A percentile compares a stretch with the other conserved stretches of the same genome.
Evolutionary conservation across 2,888 invertebrate genomes (phyloP).

Genomic region (Drosophila leonis): DNA sequence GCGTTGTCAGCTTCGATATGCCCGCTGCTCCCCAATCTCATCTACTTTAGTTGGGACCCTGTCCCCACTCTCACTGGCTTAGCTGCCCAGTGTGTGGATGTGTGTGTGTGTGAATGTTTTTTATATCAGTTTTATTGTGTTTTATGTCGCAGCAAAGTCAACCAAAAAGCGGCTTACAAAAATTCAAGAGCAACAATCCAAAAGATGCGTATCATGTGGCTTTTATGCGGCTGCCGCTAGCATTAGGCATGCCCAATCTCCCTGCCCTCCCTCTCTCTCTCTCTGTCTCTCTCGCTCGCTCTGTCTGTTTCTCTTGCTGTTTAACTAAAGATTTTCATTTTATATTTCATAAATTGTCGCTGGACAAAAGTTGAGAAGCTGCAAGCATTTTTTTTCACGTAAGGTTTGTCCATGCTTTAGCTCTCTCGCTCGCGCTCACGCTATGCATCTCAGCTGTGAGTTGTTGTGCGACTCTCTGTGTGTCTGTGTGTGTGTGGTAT

Average conservation of each 20-base stretch:
- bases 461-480: conserved; percentile 15
- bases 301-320: conserved; percentile 1
- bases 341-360: conserved; percentile 62
- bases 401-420: conserved; percentile 10
- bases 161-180: conserved; percentile 56
- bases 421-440: conserved; percentile 8
- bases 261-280: neutral
- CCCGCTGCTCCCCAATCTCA: conserved; percentile 11
- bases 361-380: conserved; percentile 47
- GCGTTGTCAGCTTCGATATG: conserved; percentile 43
- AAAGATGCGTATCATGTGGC: conserved; percentile 71
- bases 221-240: conserved; percentile 55
- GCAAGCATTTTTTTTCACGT: conserved; percentile 46
- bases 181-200: conserved; percentile 67
- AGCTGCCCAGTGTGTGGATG: conserved; percentile 3
- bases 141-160: conserved; percentile 67
- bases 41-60: too few relatives aligned
- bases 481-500: conserved; percentile 54
- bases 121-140: conserved; percentile 70
- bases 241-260: conserved; percentile 18
- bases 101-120: conserved; percentile 11
- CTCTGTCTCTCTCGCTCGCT: neutral
- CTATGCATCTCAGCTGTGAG: conserved; percentile 60
- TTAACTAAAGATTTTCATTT: conserved; percentile 56
- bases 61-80: neutral